These are phyloP conservation scores for Argopecten irradians DNA, from an alignment of 1,140 invertebrate species.

Conservation along the genomic window DNA sequence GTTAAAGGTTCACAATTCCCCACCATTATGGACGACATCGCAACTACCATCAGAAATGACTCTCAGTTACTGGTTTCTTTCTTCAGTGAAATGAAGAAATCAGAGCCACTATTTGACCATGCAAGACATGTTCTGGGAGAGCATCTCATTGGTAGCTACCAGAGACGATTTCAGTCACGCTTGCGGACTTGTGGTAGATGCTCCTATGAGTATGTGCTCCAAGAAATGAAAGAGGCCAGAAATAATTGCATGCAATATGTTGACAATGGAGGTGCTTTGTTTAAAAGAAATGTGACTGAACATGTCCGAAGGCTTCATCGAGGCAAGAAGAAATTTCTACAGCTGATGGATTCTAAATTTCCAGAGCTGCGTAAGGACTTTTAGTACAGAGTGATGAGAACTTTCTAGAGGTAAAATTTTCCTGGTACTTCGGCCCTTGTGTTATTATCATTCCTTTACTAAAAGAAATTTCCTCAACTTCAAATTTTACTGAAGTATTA, in stretches of 20 bases:
- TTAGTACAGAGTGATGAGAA: too few relatives aligned
- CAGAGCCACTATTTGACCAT: background rate
- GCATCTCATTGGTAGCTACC: background rate
- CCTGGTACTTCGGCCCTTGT: too few relatives aligned
- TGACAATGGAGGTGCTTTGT: conserved; percentile 1
- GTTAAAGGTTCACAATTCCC: background rate
- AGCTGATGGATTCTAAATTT: background rate
- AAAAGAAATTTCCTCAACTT: too few relatives aligned
- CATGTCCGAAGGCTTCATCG: background rate
- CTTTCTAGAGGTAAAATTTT: too few relatives aligned
- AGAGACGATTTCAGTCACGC: background rate
- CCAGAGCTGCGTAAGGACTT: background rate
- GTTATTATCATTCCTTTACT: too few relatives aligned
- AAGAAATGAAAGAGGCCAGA: background rate
- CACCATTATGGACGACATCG: background rate
- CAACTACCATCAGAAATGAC: background rate
- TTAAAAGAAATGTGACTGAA: background rate
- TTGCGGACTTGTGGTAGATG: background rate
- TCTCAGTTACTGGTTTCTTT: background rate
- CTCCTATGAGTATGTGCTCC: background rate
- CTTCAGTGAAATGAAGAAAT: conserved; percentile 9
- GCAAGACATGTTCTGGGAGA: background rate
- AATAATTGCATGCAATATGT: background rate
- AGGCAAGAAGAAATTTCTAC: background rate
- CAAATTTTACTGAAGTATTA: too few relatives aligned